Base-by-base conservation (phyloP, 2,113 vertebrate genomes). In the Propithecus coquereli region DNA sequence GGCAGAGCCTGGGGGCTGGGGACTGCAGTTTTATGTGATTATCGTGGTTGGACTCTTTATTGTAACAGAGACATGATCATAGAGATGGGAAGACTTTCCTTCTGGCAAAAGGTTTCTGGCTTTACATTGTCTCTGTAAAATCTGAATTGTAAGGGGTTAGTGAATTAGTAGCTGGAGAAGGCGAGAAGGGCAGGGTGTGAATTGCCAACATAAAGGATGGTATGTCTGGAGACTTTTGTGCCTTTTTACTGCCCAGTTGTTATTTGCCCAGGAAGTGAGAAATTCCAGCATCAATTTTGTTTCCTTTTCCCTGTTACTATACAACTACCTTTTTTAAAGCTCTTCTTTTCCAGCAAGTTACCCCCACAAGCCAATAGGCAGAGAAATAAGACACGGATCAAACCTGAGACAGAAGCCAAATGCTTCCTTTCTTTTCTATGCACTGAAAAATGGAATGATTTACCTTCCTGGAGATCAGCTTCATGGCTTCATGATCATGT, bases 361-460 rank as follows among this genome's bases (percentile, higher is more conserved):
- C 32, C 63, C 43, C 40, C 6, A 87, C 25, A 83, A 77, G 12
- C 16, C 50, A 57, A 30, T 37, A 82, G 90, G 3, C 25, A 80
- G 61, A 89, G 32, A 93, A 89, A 71, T 83, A 96, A 93, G 88
- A 90, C 63, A 71, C 50, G 8, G 9, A 54, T 83, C 68, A 93
- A 87, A 86, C 68, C 52, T 30, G 82, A 90, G 65, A 81, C 43
- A 76, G 59, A 84, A 87, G 50, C 40, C 84, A 94, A 90, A 84
- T 80, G 59, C 14, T 77, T 45, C 37, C 32, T 93, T 96, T 63
- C 34, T 90, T 94, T 57, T 70, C 87, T 80, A 14, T 76, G 52
- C 81, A 54, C 52, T 92, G 77, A 94, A 82, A 87, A 95, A 87
- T 20, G 34, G 52, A 71, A 90, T 87, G 59, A 87, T 84, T 95